phyloP scores from a whole-genome alignment of 2,113 vertebrate genomes.

The Arizona elegans region DNA sequence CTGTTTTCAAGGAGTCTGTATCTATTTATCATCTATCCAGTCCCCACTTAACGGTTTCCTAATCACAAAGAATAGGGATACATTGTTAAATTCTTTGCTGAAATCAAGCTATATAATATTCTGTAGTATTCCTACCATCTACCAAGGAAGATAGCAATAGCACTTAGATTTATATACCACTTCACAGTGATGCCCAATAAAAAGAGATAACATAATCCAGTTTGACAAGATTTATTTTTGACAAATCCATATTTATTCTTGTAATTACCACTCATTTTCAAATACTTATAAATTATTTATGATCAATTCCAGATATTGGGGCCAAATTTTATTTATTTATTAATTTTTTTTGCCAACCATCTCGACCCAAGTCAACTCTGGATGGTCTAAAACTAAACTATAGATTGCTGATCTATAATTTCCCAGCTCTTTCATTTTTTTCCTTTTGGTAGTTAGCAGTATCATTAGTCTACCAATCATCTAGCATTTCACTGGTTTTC shows the following conservation, averaged over 20 bases:
- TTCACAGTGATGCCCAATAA: not conserved
- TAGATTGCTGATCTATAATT: not conserved
- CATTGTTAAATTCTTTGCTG: not conserved
- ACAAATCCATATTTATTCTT: not conserved
- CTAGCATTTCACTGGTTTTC: not conserved
- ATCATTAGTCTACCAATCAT: too few relatives aligned
- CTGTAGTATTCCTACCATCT: not conserved
- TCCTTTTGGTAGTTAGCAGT: too few relatives aligned
- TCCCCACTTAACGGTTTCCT: not conserved
- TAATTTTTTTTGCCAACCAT: too few relatives aligned
- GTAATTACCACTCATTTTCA: not conserved
- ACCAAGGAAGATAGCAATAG: not conserved
- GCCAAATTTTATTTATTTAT: not conserved
- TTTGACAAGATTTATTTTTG: not conserved
- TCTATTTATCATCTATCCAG: not conserved
- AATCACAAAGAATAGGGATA: not conserved
- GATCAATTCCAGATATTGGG: not conserved
- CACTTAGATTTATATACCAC: too few relatives aligned
- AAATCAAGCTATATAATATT: not conserved
- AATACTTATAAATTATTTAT: not conserved
- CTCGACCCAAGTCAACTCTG: too few relatives aligned
- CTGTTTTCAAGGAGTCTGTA: not conserved
- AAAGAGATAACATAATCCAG: not conserved
- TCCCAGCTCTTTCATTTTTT: not conserved
- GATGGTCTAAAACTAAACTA: too few relatives aligned